Evolutionary conservation across 2,113 vertebrate genomes (phyloP).

Genomic region (Progne subis): DNA sequence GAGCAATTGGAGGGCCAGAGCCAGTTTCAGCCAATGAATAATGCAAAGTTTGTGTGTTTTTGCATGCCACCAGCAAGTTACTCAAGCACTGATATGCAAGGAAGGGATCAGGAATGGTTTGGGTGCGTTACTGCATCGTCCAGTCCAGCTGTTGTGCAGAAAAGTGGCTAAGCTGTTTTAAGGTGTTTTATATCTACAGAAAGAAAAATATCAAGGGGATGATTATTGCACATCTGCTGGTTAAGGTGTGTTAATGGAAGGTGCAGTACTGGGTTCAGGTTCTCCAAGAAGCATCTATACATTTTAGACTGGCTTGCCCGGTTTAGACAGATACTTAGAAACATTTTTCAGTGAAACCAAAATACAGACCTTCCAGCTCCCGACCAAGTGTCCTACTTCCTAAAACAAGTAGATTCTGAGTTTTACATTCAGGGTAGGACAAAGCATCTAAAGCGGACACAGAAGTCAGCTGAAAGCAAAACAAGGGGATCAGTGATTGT

Average conservation of each 20-base stretch:
- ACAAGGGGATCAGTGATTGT: neutral
- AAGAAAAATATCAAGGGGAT: neutral
- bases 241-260: neutral
- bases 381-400: neutral
- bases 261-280: fast-evolving
- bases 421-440: neutral
- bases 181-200: neutral
- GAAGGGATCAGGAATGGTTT: neutral
- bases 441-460: neutral
- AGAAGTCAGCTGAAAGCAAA: neutral
- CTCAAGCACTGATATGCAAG: too few species aligned
- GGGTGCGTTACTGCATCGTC: neutral
- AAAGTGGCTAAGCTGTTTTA: neutral
- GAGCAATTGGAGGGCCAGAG: neutral
- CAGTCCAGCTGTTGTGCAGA: neutral
- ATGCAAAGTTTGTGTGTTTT: neutral
- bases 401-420: neutral
- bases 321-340: neutral
- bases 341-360: neutral
- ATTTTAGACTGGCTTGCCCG: neutral
- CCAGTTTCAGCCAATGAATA: neutral
- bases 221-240: neutral
- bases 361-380: neutral
- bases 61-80: fast-evolving
- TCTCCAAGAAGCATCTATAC: fast-evolving